Percentiles rank a stretch among this genome's conserved stretches.
Evolutionary conservation across 2,888 invertebrate species (phyloP).

Genomic region (Nysson spinosus): DNA sequence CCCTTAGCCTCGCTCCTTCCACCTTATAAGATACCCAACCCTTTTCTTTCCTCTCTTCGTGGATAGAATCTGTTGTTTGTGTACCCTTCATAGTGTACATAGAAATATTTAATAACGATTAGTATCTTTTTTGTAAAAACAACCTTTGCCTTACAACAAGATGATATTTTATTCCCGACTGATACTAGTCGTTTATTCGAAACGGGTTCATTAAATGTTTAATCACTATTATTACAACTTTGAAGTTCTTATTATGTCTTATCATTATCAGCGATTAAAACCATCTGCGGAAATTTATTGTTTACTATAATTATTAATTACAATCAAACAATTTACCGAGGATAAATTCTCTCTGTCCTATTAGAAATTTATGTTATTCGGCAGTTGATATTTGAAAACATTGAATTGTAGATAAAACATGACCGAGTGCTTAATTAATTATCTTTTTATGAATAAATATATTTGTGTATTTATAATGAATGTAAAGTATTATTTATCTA

Average conservation of each 20-base stretch:
- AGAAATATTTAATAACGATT: constrained; percentile 31
- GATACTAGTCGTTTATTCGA: not conserved
- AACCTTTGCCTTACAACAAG: not conserved
- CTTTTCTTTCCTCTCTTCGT: not conserved
- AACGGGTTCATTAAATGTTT: not conserved
- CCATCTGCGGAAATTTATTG: not conserved
- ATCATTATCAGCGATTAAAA: not conserved
- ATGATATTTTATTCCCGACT: not conserved
- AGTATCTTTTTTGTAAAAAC: constrained; percentile 18
- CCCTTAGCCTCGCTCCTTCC: constrained; percentile 30
- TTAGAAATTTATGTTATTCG: no score
- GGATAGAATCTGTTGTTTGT: constrained; percentile 30
- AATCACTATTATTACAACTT: not conserved
- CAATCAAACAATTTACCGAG: not conserved
- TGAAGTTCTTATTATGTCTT: not conserved
- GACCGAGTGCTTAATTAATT: no score
- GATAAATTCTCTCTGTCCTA: no score
- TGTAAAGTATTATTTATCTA: no score
- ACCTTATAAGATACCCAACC: no score
- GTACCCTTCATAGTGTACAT: not conserved
- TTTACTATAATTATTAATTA: not conserved
- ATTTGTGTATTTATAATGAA: no score
- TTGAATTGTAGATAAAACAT: no score
- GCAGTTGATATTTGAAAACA: no score
- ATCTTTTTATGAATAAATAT: no score